Evolutionary conservation across 2,888 invertebrate genomes (phyloP), one percentile per base, ranked within the genome.

Genomic region (Galerucella calmariensis): DNA sequence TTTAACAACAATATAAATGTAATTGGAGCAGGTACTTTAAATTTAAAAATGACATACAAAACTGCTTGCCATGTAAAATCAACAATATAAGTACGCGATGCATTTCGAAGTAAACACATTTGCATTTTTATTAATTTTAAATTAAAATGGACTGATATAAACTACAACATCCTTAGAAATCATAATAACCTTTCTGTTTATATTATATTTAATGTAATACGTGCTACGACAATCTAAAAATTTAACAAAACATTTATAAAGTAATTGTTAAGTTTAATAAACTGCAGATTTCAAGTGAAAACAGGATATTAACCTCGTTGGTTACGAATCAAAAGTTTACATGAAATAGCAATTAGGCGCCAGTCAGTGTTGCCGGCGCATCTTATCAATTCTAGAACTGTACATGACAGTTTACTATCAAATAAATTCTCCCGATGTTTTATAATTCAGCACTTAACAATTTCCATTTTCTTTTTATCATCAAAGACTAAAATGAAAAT

Each of bases 1-100:
- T 65, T 65, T 61, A 61, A 14, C 27, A 65, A 65, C 63, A 46
- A 65, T 46, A 46, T 20, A 46, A 72, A 44, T 72, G 58, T 59
- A 72, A 72, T 59, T 72, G 72, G 72, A 72, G 72, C 66, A 66
- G 59, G 65, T 66, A 66, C 70, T 70, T 65, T 56, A 71, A 66
- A 71, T 65, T 56, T 44, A 65, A 65, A 65, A 71, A 71, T 71
- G 71, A 71, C 71, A 71, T 41, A 71, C 56, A 71, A 66, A 71
- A 66, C 65, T 58, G 65, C 56, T 51, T 51, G 58, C 65, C 65
- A 65, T 71, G 56, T 46, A 66, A 44, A 65, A 46, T 44, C n/a
- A 8, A 46, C 41, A 46, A 46, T 44, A 44, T 41, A 41, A 9
- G 9, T 41, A 63, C 44, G 41, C 11, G 62, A 10, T 62, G 16